phyloP scores from a whole-genome alignment of 2,888 invertebrate species.

The Scaptomyza caliginosa region DNA sequence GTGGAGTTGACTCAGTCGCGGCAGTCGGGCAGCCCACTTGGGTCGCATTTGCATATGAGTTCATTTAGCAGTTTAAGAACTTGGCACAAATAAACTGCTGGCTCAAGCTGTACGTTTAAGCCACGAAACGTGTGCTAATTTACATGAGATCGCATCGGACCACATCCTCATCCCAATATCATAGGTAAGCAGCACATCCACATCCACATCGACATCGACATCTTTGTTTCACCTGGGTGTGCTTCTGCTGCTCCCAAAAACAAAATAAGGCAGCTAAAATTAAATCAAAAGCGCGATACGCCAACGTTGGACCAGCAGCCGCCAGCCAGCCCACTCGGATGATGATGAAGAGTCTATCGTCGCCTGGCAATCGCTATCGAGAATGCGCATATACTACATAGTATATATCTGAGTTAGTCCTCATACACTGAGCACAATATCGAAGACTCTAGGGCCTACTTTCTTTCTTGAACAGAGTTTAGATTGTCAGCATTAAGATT shows the following conservation, averaged over 20 bases:
- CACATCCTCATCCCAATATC: conserved; percentile 52
- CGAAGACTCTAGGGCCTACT: neutral
- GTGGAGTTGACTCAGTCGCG: conserved; percentile 19
- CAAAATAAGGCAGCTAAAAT: conserved; percentile 62
- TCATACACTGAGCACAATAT: conserved; percentile 21
- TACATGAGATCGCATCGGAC: conserved; percentile 75
- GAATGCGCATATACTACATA: conserved; percentile 28
- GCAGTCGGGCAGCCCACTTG: conserved; percentile 74
- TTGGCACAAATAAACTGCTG: conserved; percentile 64
- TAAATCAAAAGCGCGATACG: conserved; percentile 79
- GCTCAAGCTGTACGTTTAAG: conserved; percentile 52
- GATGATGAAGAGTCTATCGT: conserved; percentile 73
- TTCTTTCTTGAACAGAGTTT: no score
- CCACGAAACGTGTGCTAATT: conserved; percentile 78
- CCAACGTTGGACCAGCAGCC: conserved; percentile 64
- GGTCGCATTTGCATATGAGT: conserved; percentile 75
- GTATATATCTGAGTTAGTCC: conserved; percentile 11
- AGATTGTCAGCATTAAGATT: neutral
- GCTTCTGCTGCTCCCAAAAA: conserved; percentile 24
- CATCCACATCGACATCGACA: conserved; percentile 71
- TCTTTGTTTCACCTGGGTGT: conserved; percentile 64
- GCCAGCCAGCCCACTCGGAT: conserved; percentile 71
- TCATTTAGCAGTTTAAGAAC: conserved; percentile 76
- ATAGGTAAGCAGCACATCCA: conserved; percentile 27
- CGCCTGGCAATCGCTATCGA: conserved; percentile 55